phyloP scores from a whole-genome alignment of 2,113 vertebrate species.

The Recurvirostra avosetta region DNA sequence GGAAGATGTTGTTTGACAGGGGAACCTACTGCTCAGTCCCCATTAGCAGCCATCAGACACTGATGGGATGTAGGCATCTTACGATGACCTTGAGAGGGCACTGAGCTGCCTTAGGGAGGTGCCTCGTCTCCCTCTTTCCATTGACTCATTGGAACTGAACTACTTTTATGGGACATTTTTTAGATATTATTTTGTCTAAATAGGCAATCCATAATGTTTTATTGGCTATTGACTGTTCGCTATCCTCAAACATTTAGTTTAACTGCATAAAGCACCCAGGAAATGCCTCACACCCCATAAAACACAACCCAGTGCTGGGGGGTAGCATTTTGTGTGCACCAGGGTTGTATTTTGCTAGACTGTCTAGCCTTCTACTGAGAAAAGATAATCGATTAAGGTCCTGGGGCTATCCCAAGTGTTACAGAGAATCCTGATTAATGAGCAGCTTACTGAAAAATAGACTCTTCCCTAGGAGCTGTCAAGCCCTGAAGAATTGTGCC shows the following conservation, averaged over 20 bases:
- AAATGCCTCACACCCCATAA: not conserved
- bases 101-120: not conserved
- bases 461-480: slow-evolving; percentile 29
- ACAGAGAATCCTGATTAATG: slow-evolving; percentile 30
- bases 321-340: not conserved
- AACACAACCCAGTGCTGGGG: not conserved
- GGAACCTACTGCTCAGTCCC: not conserved
- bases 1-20: not conserved
- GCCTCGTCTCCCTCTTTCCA: not conserved
- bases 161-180: not conserved
- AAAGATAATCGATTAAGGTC: not conserved
- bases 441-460: slow-evolving; percentile 7
- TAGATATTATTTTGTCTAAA: not conserved
- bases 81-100: not conserved
- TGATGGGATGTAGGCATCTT: not conserved
- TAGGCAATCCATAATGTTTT: not conserved
- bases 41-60: accelerated
- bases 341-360: not conserved
- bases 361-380: not conserved
- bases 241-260: not conserved
- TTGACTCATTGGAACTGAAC: not conserved
- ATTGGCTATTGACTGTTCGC: not conserved
- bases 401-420: not conserved
- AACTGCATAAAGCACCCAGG: not conserved
- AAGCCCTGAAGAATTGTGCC: slow-evolving; percentile 26